These are phyloP conservation scores for Ephydatia muelleri DNA, from an alignment of 37 sponge, comb jelly and placozoan species.

Conservation along the genomic window DNA sequence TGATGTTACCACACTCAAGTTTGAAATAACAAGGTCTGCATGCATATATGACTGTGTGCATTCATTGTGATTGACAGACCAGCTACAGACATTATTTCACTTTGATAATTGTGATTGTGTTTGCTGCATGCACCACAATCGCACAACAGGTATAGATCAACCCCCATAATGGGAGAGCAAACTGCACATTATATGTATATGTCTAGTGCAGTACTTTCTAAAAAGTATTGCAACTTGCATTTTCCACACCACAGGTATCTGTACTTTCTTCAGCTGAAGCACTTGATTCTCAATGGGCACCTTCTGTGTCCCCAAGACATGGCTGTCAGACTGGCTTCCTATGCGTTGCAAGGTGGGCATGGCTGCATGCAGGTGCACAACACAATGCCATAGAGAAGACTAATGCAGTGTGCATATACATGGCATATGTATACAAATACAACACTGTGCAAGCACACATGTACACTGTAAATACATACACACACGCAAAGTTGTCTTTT, in stretches of 20 bases:
- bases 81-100: too few relatives aligned
- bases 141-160: not conserved
- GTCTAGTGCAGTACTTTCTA: not conserved
- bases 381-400: not conserved
- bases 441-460: too few relatives aligned
- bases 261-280: conserved; percentile 79
- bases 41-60: too few relatives aligned
- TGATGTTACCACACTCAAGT: conserved; percentile 54
- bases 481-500: too few relatives aligned
- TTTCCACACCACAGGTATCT: conserved; percentile 47
- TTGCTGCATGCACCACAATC: not conserved
- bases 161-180: too few relatives aligned
- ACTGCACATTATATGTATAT: not conserved
- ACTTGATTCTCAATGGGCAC: conserved; percentile 50
- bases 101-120: too few relatives aligned
- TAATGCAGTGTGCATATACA: not conserved
- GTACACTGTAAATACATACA: too few relatives aligned
- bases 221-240: not conserved
- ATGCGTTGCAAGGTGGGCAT: conserved; percentile 76
- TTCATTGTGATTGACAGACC: too few relatives aligned
- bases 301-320: conserved; percentile 61
- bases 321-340: conserved; percentile 82
- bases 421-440: not conserved
- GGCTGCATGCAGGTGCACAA: not conserved
- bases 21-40: conserved; percentile 69